phyloP scores from a whole-genome alignment of 2,888 invertebrate species.

The Scaptomyza flava region DNA sequence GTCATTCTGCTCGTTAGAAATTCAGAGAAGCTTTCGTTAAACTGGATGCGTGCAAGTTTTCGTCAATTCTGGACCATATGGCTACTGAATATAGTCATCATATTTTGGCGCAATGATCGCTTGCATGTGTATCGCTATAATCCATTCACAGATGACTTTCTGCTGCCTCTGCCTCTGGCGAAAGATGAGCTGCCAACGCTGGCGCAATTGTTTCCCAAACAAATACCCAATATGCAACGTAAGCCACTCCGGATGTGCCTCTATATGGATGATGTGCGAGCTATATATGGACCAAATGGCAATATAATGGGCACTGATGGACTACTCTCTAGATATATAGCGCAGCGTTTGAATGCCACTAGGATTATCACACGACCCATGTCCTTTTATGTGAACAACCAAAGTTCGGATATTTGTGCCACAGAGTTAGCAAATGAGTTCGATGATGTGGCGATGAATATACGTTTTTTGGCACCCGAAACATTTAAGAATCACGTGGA shows the following conservation, averaged over 20 bases:
- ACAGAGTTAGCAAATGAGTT: constrained; percentile 65
- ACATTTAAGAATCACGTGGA: constrained; percentile 86
- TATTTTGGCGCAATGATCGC: constrained; percentile 72
- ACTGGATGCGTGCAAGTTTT: constrained; percentile 85
- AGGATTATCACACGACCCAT: constrained; percentile 76
- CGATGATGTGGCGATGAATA: constrained; percentile 86
- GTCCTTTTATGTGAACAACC: constrained; percentile 51
- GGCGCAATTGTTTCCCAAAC: constrained; percentile 76
- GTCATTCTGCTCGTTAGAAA: constrained; percentile 78
- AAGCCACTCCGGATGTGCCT: constrained; percentile 79
- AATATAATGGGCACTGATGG: constrained; percentile 84
- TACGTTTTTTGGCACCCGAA: constrained; percentile 85
- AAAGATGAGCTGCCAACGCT: constrained; percentile 32
- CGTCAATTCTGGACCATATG: constrained; percentile 85
- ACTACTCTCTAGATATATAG: constrained; percentile 83
- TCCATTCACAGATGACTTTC: constrained; percentile 85
- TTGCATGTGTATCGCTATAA: constrained; percentile 86
- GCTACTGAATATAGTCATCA: constrained; percentile 85
- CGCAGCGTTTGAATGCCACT: constrained; percentile 85
- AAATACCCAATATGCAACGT: constrained; percentile 79
- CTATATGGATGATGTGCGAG: constrained; percentile 83
- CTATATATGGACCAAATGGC: constrained; percentile 65
- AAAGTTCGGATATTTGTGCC: constrained; percentile 72
- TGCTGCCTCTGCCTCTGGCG: constrained; percentile 70
- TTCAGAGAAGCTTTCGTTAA: constrained; percentile 49